Conservation (phyloP, 1,140 invertebrate genomes). For the Globodera rostochiensis region DNA sequence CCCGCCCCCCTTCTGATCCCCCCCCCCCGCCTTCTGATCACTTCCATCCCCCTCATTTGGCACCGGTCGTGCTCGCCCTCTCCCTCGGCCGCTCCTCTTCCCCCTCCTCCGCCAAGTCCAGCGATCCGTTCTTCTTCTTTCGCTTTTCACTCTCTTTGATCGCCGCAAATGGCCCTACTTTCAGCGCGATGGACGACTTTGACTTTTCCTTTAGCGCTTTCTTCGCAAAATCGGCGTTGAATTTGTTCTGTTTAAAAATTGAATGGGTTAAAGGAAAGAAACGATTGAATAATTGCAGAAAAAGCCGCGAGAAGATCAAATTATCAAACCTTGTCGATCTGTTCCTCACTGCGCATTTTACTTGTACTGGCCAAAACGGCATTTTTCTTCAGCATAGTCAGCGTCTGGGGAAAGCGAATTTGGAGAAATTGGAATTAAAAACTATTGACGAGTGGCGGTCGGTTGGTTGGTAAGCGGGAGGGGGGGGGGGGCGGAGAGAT, state of each 20-base stretch:
- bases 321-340: not conserved
- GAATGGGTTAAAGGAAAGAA: too few species aligned
- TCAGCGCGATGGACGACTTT: conserved; percentile 16
- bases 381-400: not conserved
- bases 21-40: too few species aligned
- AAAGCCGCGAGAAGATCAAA: too few species aligned
- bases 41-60: not conserved
- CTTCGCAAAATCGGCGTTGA: not conserved
- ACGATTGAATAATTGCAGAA: too few species aligned
- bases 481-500: too few species aligned
- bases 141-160: conserved; percentile 19
- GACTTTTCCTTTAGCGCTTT: conserved; percentile 18
- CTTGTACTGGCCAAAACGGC: not conserved
- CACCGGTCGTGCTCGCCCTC: not conserved
- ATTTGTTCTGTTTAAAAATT: not conserved
- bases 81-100: not conserved
- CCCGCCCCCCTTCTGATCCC: too few species aligned
- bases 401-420: not conserved
- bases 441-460: not conserved
- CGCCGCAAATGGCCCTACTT: conserved; percentile 27
- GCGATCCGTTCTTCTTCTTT: conserved; percentile 2
- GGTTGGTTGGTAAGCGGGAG: not conserved
- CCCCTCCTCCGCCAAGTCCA: conserved; percentile 13
- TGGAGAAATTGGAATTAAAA: not conserved
- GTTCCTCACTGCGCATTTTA: not conserved